Evolutionary conservation across 2,113 vertebrate species (phyloP), one percentile per base, ranked within the genome.

Genomic region (Echinops telfairi): DNA sequence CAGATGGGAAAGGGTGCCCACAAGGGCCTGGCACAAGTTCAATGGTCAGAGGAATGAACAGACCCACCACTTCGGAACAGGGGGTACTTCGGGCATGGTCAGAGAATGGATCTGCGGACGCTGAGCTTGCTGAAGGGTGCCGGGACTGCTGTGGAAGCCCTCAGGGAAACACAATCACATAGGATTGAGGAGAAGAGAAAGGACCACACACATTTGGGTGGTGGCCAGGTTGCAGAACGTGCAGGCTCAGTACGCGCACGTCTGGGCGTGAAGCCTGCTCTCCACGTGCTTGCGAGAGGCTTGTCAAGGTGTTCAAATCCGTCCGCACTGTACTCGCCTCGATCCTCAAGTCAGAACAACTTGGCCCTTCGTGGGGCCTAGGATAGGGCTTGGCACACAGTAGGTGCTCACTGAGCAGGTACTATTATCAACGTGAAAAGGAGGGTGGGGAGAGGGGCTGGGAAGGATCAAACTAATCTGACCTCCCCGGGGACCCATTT

Each of bases 261-360:
- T 47, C n/a, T 33, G 90, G 60, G 36, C 53, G 71, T 27, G 31
- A n/a, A 66, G 27, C 5, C 43, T 66, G 25, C 60, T 81, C 36
- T 77, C 17, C 31, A 57, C 19, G 77, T 66, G 38, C 1, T 47
- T 58, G 20, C 36, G 33, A 10, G n/a, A 73, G 16, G 60, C 78
- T 78, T 76, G 47, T 62, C 40, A 57, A 75, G 1, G 1, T 83
- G 70, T 86, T 89, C 68, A 86, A 79, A 86, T 70, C 12, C 31
- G 43, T 81, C 15, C 58, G 15, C 15, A 36, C 23, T 20, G n/a
- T 40, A 14, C 6, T 38, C 68, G 58, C 76, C 80, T 93, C 27
- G 16, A 58, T 90, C 81, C n/a, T 62, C 73, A 92, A 88, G 33
- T 53, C 60, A 53, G 33, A 94, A 83, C 53, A 62, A 29, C 27